A percentile compares a stretch with the other conserved stretches of the same genome.
Conservation (phyloP, 2,797 vertebrate genomes). For the Otus scops region DNA sequence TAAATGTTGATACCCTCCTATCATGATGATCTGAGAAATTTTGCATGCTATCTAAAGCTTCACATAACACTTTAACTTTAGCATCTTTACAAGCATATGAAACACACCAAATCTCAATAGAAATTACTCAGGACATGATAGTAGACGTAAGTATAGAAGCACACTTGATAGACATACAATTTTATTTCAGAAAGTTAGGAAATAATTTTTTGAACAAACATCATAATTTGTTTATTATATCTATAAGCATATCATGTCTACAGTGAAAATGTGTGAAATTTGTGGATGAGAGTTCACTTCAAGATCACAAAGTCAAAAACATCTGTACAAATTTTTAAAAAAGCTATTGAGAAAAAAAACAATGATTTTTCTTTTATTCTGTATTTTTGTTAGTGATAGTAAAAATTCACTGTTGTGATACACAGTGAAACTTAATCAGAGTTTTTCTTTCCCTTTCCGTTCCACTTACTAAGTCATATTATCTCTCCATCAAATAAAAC, state of each 20-base stretch:
- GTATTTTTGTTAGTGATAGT: not conserved
- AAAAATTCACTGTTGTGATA: not conserved
- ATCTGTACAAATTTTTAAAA: not conserved
- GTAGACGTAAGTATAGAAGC: not conserved
- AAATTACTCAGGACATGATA: not conserved
- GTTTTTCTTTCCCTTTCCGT: not conserved
- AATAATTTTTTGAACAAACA: not conserved
- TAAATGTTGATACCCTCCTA: not conserved
- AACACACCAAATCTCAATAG: not conserved
- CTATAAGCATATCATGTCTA: not conserved
- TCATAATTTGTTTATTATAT: not conserved
- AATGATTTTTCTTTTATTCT: not conserved
- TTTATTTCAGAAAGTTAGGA: not conserved
- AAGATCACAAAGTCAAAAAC: not conserved
- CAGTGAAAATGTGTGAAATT: not conserved
- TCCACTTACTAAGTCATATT: not conserved
- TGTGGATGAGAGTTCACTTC: not conserved
- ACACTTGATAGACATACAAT: not conserved
- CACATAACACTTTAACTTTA: not conserved
- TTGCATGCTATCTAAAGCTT: not conserved
- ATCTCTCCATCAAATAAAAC: not conserved
- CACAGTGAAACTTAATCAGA: not conserved
- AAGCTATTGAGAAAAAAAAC: fast-evolving
- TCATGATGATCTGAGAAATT: not conserved
- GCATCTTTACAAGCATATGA: not conserved